Evolutionary conservation across 2,113 vertebrate genomes (phyloP), one percentile per base, ranked within the genome.

Genomic region (Bettongia penicillata): DNA sequence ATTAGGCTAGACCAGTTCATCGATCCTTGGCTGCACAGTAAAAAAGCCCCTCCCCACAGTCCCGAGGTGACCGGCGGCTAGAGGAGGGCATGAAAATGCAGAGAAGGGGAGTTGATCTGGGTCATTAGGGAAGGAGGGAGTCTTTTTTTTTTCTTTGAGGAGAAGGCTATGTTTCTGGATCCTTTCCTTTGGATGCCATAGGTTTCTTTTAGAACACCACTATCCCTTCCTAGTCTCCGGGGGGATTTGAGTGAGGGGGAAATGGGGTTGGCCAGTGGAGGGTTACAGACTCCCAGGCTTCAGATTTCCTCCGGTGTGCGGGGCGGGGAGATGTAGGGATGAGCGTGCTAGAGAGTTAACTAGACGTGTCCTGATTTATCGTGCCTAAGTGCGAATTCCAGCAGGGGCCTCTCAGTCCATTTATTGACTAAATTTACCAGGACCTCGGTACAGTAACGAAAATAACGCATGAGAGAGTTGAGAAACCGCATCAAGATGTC

Each of bases 341-440:
- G 68, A n/a, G n/a, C 43, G 68, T 84, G 68, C n/a, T 84, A 37
- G n/a, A 84, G n/a, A 84, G n/a, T n/a, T 84, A 84, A 84, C 68
- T 84, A 84, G 68, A 84, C n/a, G n/a, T 84, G 68, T 84, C 68
- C n/a, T 84, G 68, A 84, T 84, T 84, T 84, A 84, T 84, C 68
- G 68, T 84, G 22, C 68, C 68, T 84, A 84, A 84, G 68, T 43
- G 68, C 19, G 68, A 84, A 84, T 84, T 84, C 68, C 68, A 84
- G 68, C 68, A 43, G n/a, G 68, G 68, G 68, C 68, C 68, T 84
- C n/a, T 43, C 68, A 84, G 68, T 23, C 37, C 68, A 84, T 84
- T 84, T 84, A 84, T 84, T 84, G 68, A 84, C n/a, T 84, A 84
- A 84, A 84, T 84, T 84, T 43, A 43, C 68, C 37, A 43, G 68